Evolutionary conservation across 23 tunicate genomes (phyloP).

Genomic region (Styela plicata): DNA sequence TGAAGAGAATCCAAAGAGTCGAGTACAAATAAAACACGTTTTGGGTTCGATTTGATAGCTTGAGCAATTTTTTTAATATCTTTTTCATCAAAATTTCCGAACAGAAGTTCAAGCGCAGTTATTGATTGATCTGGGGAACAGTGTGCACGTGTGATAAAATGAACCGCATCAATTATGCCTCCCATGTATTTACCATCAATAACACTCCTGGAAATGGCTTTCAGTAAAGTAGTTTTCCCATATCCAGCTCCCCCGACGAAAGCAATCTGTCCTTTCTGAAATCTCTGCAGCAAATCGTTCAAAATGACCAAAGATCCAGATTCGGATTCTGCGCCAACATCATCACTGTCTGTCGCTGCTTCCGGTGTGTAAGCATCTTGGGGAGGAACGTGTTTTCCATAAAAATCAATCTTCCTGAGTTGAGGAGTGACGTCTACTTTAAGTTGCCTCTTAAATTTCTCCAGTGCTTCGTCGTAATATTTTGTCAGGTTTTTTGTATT

Average conservation of each 20-base stretch:
- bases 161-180: not conserved
- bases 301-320: not conserved
- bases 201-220: not conserved
- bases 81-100: not conserved
- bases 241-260: constrained; percentile 3
- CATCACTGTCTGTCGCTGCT: not conserved
- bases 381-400: not conserved
- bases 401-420: not conserved
- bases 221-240: constrained; percentile 13
- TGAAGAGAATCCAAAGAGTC: constrained; percentile 8
- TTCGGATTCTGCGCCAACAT: not conserved
- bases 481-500: not conserved
- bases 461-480: not conserved
- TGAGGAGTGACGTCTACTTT: not conserved
- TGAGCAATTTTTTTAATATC: not conserved
- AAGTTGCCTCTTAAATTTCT: not conserved
- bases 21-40: not conserved
- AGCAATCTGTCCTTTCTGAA: constrained; percentile 2
- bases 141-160: not conserved
- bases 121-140: not conserved
- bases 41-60: not conserved
- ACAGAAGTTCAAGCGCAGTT: not conserved
- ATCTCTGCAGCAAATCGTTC: not conserved
- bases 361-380: constrained; percentile 6
- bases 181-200: not conserved